A percentile compares a stretch with the other conserved stretches of the same genome.
These are phyloP conservation scores for Leptinotarsa rubiginosa DNA, from an alignment of 2,888 invertebrate genomes.

Conservation along the genomic window DNA sequence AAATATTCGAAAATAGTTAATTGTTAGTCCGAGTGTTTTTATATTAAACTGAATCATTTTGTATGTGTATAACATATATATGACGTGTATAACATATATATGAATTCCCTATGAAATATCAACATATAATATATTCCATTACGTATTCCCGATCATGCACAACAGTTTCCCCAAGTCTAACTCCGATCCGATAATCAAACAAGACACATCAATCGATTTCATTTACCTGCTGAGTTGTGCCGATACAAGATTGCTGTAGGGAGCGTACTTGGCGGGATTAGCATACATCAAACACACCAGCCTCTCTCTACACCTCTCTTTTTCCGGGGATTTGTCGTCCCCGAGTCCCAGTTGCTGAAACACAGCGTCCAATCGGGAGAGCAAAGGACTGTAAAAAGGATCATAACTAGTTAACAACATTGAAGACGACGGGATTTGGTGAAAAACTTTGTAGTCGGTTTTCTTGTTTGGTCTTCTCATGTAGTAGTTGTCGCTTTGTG, in stretches of 20 bases:
- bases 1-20: too few species aligned
- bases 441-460: slow-evolving; percentile 85
- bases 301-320: slow-evolving; percentile 82
- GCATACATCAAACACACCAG: slow-evolving; percentile 90
- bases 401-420: slow-evolving; percentile 87
- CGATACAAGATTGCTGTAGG: slow-evolving; percentile 88
- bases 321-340: slow-evolving; percentile 66
- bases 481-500: slow-evolving; percentile 71
- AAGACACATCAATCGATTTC: background rate
- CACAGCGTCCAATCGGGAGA: slow-evolving; percentile 86
- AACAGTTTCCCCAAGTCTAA: background rate
- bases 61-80: too few species aligned
- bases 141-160: too few species aligned
- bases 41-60: too few species aligned
- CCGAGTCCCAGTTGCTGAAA: slow-evolving; percentile 80
- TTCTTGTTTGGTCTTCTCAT: slow-evolving; percentile 69
- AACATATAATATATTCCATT: too few species aligned
- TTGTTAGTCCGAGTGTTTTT: too few species aligned
- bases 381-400: slow-evolving; percentile 88
- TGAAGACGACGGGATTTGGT: slow-evolving; percentile 86
- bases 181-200: background rate
- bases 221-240: slow-evolving; percentile 86
- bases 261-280: slow-evolving; percentile 88
- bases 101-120: background rate
- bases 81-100: too few species aligned